Conservation (phyloP, 2,797 vertebrate genomes). For the Craterocephalus amniculus region DNA sequence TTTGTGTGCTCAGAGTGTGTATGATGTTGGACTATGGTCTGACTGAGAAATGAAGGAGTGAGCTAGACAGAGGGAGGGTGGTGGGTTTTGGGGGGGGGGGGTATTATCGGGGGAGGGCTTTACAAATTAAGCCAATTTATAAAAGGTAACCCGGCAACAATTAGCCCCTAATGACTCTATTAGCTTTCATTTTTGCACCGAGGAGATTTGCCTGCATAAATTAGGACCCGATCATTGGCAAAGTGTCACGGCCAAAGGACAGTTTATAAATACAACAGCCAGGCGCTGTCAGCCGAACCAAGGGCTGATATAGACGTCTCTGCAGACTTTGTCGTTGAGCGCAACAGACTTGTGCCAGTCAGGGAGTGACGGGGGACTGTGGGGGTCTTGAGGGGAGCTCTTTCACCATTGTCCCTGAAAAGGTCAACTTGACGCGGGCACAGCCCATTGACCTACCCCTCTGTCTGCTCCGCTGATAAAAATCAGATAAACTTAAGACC, state of each 20-base stretch:
- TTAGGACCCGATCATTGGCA: slow-evolving; percentile 98
- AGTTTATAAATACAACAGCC: slow-evolving; percentile 99
- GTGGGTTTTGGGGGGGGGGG: slow-evolving; percentile 63
- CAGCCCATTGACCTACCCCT: slow-evolving; percentile 97
- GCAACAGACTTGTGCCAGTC: slow-evolving; percentile 99
- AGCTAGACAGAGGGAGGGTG: slow-evolving; percentile 35
- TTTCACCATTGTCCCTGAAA: slow-evolving; percentile 96
- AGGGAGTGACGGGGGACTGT: slow-evolving; percentile 92
- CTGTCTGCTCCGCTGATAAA: slow-evolving; percentile 99
- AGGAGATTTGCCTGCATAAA: slow-evolving; percentile 99
- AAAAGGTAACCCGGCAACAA: slow-evolving; percentile 97
- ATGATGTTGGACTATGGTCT: slow-evolving; percentile 54
- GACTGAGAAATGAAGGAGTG: slow-evolving; percentile 56
- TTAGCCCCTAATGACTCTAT: slow-evolving; percentile 99
- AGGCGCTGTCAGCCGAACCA: slow-evolving; percentile 94
- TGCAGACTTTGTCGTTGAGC: slow-evolving; percentile 99
- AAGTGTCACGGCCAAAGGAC: slow-evolving; percentile 99
- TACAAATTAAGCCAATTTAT: slow-evolving; percentile 99
- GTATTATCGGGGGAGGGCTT: slow-evolving; percentile 90
- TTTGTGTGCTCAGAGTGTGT: slow-evolving; percentile 53
- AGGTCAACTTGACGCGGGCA: slow-evolving; percentile 99
- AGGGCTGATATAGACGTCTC: slow-evolving; percentile 99
- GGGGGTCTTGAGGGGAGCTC: slow-evolving; percentile 89
- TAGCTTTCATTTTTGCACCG: slow-evolving; percentile 99
- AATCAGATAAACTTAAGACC: slow-evolving; percentile 99